Conservation (phyloP, 2,113 vertebrate genomes). For the Benitochromis conjunctus region DNA sequence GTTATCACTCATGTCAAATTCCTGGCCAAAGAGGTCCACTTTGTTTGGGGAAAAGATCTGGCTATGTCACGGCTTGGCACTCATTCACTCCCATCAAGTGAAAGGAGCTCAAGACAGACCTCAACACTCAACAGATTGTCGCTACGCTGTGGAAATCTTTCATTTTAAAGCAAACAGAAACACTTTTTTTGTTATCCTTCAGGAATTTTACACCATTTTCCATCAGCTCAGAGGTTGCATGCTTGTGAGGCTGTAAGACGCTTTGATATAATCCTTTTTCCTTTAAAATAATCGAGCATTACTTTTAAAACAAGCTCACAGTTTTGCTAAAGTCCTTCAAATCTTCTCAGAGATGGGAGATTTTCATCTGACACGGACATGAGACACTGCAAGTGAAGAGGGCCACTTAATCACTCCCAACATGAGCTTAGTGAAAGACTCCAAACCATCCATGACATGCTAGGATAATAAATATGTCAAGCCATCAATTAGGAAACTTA, state of each 20-base stretch:
- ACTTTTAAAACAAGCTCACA: neutral
- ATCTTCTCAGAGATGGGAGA: neutral
- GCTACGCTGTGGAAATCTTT: neutral
- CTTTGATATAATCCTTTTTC: neutral
- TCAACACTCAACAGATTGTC: neutral
- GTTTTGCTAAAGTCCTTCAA: neutral
- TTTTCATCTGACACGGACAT: conserved; percentile 36
- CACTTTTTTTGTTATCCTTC: neutral
- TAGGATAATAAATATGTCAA: conserved; percentile 32
- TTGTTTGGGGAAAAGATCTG: conserved; percentile 68
- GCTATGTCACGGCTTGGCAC: conserved; percentile 52
- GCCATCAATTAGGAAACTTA: conserved; percentile 43
- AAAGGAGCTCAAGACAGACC: conserved; percentile 39
- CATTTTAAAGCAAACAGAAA: neutral
- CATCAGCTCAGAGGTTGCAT: neutral
- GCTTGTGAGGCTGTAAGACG: neutral
- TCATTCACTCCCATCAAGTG: conserved; percentile 40
- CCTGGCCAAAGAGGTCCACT: conserved; percentile 65
- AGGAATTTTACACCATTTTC: neutral
- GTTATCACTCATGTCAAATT: conserved; percentile 70
- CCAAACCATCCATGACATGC: conserved; percentile 30
- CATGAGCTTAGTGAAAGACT: conserved; percentile 15
- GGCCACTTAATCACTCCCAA: conserved; percentile 45
- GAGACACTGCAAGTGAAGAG: conserved; percentile 55
- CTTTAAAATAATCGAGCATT: neutral